Evolutionary conservation across 1,140 invertebrate species (phyloP).

Genomic region (Pseudomyrmex pallidus): DNA sequence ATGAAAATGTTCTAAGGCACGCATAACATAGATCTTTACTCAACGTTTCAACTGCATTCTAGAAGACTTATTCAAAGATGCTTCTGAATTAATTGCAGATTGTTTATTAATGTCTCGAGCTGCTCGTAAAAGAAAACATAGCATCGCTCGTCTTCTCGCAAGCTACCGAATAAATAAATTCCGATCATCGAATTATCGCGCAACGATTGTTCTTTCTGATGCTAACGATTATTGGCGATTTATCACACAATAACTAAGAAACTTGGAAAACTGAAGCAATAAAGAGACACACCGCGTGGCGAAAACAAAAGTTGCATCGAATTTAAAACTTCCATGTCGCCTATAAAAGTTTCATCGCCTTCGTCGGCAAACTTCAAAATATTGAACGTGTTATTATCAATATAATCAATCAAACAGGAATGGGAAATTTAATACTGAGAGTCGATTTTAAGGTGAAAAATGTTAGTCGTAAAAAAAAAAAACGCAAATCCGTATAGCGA

Average conservation of each 20-base stretch:
- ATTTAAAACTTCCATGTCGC: no score
- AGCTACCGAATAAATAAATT: not conserved
- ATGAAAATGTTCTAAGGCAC: not conserved
- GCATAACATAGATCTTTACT: not conserved
- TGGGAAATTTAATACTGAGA: not conserved
- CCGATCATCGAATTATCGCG: not conserved
- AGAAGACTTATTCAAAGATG: not conserved
- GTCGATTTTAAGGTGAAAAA: not conserved
- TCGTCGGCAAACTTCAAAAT: not conserved
- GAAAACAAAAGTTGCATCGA: not conserved
- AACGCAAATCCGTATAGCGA: slow-evolving; percentile 1
- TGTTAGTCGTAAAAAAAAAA: not conserved
- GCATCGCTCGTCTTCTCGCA: not conserved
- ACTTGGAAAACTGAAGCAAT: not conserved
- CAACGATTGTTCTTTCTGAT: not conserved
- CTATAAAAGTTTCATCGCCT: not conserved
- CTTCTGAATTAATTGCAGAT: not conserved
- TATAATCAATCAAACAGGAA: not conserved
- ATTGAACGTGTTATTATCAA: not conserved
- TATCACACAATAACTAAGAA: not conserved
- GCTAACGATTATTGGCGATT: not conserved
- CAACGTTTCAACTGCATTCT: not conserved
- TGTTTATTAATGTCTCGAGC: not conserved
- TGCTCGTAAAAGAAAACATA: not conserved
- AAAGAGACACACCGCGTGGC: not conserved